phyloP scores from a whole-genome alignment of 2,797 vertebrate genomes.

The Aphelocoma californica region DNA sequence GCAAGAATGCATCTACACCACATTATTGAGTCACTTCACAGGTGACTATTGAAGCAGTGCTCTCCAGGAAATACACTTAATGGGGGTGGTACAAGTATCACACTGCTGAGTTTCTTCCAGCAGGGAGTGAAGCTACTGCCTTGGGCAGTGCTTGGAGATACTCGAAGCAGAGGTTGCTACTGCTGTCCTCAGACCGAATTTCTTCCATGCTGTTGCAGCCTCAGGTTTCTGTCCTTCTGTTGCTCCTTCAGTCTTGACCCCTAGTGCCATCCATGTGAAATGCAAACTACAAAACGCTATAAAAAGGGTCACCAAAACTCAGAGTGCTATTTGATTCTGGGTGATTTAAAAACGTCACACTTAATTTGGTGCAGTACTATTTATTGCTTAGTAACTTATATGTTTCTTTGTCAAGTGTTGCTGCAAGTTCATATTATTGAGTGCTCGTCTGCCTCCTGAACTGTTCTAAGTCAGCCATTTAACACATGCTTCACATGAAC shows the following conservation, averaged over 20 bases:
- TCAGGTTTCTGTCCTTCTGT: background rate
- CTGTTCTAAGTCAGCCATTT: background rate
- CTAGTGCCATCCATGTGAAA: background rate
- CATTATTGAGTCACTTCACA: background rate
- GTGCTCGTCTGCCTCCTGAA: background rate
- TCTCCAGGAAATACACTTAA: background rate
- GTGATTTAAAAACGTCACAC: background rate
- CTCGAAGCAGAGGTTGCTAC: background rate
- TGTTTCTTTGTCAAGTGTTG: background rate
- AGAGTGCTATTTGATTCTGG: background rate
- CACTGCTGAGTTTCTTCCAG: background rate
- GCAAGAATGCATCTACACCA: background rate
- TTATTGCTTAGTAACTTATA: background rate
- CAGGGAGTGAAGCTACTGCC: background rate
- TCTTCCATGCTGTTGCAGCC: background rate
- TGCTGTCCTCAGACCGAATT: background rate
- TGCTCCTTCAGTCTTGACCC: background rate
- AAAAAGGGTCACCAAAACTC: background rate
- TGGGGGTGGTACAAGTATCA: background rate
- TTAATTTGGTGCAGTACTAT: background rate
- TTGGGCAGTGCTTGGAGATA: background rate
- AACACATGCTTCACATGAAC: background rate
- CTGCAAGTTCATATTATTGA: background rate
- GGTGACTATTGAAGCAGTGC: background rate
- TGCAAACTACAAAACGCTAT: background rate